phyloP scores from a whole-genome alignment of 2,113 vertebrate species.

The Hydropotes inermis region DNA sequence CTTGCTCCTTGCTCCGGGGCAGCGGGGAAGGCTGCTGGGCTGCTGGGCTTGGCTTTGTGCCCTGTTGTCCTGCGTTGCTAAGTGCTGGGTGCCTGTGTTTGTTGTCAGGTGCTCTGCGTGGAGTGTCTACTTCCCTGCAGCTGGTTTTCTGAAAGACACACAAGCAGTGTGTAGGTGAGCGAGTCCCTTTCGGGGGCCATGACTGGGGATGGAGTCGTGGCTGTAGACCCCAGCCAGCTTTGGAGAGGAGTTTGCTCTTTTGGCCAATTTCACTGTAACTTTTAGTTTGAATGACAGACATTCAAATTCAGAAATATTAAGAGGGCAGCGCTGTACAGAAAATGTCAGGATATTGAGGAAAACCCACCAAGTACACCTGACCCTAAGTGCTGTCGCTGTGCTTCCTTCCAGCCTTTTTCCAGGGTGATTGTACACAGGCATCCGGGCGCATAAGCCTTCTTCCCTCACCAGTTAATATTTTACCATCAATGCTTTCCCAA shows the following conservation, averaged over 20 bases:
- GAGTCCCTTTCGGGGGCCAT: neutral
- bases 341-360: neutral
- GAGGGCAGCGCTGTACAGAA: neutral
- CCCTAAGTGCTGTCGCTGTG: neutral
- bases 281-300: neutral
- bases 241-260: neutral
- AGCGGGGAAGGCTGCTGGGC: neutral
- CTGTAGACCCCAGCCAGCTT: neutral
- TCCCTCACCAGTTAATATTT: neutral
- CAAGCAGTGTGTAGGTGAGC: neutral
- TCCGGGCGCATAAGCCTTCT: too few species aligned
- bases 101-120: neutral
- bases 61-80: conserved; percentile 68
- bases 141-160: neutral
- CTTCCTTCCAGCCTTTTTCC: neutral
- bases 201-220: neutral
- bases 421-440: neutral
- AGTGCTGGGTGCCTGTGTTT: neutral
- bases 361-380: neutral
- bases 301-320: neutral
- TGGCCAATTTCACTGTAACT: neutral
- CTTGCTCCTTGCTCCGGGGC: neutral
- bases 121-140: neutral
- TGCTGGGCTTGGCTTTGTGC: conserved; percentile 27
- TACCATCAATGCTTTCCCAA: neutral